These are phyloP conservation scores for Electrophaes corylata DNA, from an alignment of 2,888 invertebrate genomes.

Conservation along the genomic window DNA sequence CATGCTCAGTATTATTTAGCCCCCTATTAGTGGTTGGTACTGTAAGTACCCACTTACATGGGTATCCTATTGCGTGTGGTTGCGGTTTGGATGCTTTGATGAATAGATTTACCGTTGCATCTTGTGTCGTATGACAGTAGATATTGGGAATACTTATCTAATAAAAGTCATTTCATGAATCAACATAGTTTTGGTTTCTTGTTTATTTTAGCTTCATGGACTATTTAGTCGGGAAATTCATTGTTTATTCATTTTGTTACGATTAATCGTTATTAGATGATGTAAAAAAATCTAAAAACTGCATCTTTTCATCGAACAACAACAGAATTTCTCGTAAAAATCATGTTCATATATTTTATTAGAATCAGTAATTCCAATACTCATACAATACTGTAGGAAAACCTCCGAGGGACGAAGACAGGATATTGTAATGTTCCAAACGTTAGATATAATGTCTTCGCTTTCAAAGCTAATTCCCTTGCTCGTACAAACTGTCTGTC, in stretches of 20 bases:
- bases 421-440: slow-evolving; percentile 4
- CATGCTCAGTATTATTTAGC: slow-evolving; percentile 3
- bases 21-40: neutral
- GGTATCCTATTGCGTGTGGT: neutral
- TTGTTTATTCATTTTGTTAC: slow-evolving; percentile 1
- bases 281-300: neutral
- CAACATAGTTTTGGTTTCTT: slow-evolving; percentile 29
- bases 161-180: slow-evolving; percentile 35
- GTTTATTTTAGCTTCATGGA: slow-evolving; percentile 25
- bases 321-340: slow-evolving; percentile 7
- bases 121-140: neutral
- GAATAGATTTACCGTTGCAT: slow-evolving; percentile 5
- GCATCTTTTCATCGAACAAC: neutral
- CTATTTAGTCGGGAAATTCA: slow-evolving; percentile 1
- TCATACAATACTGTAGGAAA: slow-evolving; percentile 6
- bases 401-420: slow-evolving; percentile 21
- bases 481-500: slow-evolving; percentile 46
- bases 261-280: neutral
- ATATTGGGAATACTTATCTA: slow-evolving; percentile 31
- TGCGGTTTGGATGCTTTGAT: slow-evolving; percentile 1
- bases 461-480: slow-evolving; percentile 28
- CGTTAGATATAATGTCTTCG: slow-evolving; percentile 27
- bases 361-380: slow-evolving; percentile 25
- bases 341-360: slow-evolving; percentile 8
- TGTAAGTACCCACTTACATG: neutral